Evolutionary conservation across 2,113 vertebrate genomes (phyloP).

Genomic region (Ahaetulla prasina): DNA sequence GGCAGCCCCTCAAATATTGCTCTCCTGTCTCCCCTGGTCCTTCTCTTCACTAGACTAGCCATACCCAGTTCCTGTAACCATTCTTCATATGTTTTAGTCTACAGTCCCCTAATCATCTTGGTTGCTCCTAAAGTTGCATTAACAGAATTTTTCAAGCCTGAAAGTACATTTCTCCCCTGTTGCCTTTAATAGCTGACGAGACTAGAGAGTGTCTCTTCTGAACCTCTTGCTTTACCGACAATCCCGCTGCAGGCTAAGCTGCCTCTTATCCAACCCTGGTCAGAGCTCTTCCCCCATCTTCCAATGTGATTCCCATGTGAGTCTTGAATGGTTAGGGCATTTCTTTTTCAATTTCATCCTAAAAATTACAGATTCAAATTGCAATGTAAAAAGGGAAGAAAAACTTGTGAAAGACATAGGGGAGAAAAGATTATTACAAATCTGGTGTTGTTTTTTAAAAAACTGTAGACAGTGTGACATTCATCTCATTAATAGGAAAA

Average conservation of each 20-base stretch:
- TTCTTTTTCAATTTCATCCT: conserved; percentile 11
- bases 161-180: not conserved
- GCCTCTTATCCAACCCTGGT: not conserved
- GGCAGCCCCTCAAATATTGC: too few relatives aligned
- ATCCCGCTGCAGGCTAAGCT: not conserved
- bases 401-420: not conserved
- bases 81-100: too few relatives aligned
- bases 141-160: not conserved
- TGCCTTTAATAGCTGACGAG: not conserved
- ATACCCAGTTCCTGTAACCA: too few relatives aligned
- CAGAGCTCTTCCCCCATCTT: not conserved
- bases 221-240: not conserved
- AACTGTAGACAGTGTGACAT: conserved; percentile 33
- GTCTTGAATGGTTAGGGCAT: not conserved
- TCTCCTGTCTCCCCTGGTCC: too few relatives aligned
- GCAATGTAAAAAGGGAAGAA: not conserved
- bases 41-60: too few relatives aligned
- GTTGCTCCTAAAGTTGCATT: not conserved
- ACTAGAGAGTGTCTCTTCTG: not conserved
- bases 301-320: not conserved
- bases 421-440: not conserved
- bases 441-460: conserved; percentile 13
- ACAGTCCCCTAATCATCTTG: too few relatives aligned
- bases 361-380: not conserved
- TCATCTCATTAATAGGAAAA: not conserved